A percentile compares a stretch with the other conserved stretches of the same genome.
Evolutionary conservation across 1,140 invertebrate species (phyloP).

Genomic region (Eupeodes corollae): DNA sequence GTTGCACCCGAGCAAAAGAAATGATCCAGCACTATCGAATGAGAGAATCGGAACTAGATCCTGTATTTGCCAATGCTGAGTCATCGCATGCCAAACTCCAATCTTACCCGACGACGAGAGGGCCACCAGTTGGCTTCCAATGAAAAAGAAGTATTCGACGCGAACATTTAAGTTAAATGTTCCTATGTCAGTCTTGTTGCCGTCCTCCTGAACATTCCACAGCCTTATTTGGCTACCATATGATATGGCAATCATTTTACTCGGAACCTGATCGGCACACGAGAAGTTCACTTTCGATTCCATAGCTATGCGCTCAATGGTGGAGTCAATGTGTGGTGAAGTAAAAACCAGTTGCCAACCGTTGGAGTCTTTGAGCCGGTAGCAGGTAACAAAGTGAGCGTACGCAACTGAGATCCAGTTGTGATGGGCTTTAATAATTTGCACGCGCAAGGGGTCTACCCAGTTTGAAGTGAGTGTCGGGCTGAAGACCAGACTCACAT

Average conservation of each 20-base stretch:
- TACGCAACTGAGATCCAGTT: constrained; percentile 97
- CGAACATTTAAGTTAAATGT: constrained; percentile 84
- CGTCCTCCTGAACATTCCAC: constrained; percentile 80
- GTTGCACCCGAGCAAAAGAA: constrained; percentile 85
- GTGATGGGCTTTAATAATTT: constrained; percentile 93
- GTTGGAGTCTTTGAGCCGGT: constrained; percentile 86
- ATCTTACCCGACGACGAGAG: constrained; percentile 89
- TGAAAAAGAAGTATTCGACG: constrained; percentile 94
- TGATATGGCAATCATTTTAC: constrained; percentile 84
- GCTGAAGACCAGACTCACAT: constrained; percentile 56
- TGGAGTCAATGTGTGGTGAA: constrained; percentile 78
- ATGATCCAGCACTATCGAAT: constrained; percentile 92
- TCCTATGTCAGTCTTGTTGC: constrained; percentile 67
- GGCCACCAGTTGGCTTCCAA: constrained; percentile 92
- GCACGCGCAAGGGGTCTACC: constrained; percentile 76
- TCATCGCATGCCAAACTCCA: constrained; percentile 97
- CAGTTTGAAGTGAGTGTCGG: constrained; percentile 49
- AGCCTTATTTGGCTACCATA: constrained; percentile 73
- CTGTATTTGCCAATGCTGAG: constrained; percentile 95
- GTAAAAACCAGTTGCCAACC: constrained; percentile 94
- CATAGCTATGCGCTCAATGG: constrained; percentile 85
- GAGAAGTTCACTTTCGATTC: constrained; percentile 73
- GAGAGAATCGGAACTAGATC: constrained; percentile 90
- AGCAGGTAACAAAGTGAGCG: constrained; percentile 89
- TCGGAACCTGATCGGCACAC: constrained; percentile 38